phyloP scores from a whole-genome alignment of 1,140 invertebrate genomes.

The Temnothorax longispinosus region DNA sequence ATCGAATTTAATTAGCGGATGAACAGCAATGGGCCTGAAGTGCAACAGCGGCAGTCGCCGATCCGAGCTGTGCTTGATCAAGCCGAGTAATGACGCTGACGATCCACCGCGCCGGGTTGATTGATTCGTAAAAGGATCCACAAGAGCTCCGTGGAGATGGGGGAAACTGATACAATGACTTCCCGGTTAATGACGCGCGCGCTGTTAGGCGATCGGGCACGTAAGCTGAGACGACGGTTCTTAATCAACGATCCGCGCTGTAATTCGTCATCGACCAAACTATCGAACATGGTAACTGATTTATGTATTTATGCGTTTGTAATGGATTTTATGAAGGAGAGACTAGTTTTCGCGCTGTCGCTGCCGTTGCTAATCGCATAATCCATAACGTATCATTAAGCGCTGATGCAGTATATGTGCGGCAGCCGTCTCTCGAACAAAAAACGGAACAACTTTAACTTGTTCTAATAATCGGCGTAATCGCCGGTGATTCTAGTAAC shows the following conservation, averaged over 20 bases:
- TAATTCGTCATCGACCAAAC: background rate
- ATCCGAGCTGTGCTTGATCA: background rate
- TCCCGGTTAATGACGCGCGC: background rate
- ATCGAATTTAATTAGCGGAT: slow-evolving; percentile 76
- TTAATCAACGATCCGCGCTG: background rate
- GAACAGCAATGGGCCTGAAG: slow-evolving; percentile 53
- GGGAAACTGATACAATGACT: background rate
- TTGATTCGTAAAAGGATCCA: slow-evolving; percentile 8
- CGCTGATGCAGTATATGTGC: background rate
- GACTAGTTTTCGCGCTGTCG: background rate
- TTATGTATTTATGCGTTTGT: background rate
- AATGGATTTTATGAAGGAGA: background rate
- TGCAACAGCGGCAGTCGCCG: background rate
- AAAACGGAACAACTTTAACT: slow-evolving; percentile 11
- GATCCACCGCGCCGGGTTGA: background rate
- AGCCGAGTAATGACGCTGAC: background rate
- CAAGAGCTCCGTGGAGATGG: background rate
- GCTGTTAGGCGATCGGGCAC: background rate
- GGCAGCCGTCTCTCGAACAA: background rate
- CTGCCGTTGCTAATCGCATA: background rate
- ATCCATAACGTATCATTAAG: slow-evolving; percentile 32
- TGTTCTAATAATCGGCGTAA: slow-evolving; percentile 8
- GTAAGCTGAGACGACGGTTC: background rate
- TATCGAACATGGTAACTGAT: background rate
- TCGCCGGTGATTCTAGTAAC: slow-evolving; percentile 3